Conservation (phyloP, 2,888 invertebrate species). For the Selenia dentaria region DNA sequence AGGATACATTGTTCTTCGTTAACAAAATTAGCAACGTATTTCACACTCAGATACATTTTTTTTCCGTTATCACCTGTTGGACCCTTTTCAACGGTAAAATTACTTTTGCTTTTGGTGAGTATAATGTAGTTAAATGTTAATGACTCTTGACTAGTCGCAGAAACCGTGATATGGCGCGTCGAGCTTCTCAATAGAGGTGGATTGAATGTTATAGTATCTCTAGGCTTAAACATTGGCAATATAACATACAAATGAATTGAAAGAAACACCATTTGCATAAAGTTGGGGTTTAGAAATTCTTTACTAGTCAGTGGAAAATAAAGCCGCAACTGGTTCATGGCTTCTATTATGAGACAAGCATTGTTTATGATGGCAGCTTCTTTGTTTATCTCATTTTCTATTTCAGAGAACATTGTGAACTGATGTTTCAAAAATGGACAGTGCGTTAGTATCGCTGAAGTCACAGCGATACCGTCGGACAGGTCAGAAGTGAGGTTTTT, state of each 20-base stretch:
- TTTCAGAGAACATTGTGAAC: slow-evolving; percentile 72
- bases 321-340: slow-evolving; percentile 80
- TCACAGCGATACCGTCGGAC: slow-evolving; percentile 82
- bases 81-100: slow-evolving; percentile 67
- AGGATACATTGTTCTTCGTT: slow-evolving; percentile 58
- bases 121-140: slow-evolving; percentile 60
- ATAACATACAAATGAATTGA: slow-evolving; percentile 81
- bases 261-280: slow-evolving; percentile 84
- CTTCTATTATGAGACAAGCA: slow-evolving; percentile 79
- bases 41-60: slow-evolving; percentile 65
- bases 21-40: slow-evolving; percentile 68
- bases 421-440: slow-evolving; percentile 83
- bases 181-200: slow-evolving; percentile 74
- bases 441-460: slow-evolving; percentile 79
- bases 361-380: slow-evolving; percentile 80
- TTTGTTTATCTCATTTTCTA: slow-evolving; percentile 56
- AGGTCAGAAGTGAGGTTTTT: slow-evolving; percentile 80
- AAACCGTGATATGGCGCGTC: slow-evolving; percentile 62
- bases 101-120: slow-evolving; percentile 60
- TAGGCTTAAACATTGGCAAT: slow-evolving; percentile 79
- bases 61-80: slow-evolving; percentile 60
- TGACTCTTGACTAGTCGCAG: slow-evolving; percentile 68
- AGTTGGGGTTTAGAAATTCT: slow-evolving; percentile 81
- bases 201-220: slow-evolving; percentile 67
- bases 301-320: slow-evolving; percentile 81